Conservation (phyloP, 2,888 invertebrate genomes). For the Pyrrhia umbra region DNA sequence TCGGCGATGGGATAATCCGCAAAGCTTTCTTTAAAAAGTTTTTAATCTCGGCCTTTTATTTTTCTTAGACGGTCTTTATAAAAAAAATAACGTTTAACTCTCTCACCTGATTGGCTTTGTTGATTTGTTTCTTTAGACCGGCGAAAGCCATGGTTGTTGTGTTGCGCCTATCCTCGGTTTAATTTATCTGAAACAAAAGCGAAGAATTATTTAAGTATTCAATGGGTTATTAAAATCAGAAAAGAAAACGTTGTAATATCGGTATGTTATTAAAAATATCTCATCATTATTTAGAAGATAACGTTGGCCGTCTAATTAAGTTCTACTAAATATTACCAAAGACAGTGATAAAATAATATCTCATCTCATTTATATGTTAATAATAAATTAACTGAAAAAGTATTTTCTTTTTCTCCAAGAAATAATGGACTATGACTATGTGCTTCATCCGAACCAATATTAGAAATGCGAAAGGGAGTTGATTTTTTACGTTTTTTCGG, state of each 20-base stretch:
- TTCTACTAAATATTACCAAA: background rate
- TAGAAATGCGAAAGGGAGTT: too few relatives aligned
- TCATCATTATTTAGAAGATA: background rate
- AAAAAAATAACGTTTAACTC: slow-evolving; percentile 40
- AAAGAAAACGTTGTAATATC: too few relatives aligned
- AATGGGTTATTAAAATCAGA: background rate
- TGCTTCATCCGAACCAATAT: too few relatives aligned
- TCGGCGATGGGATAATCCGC: slow-evolving; percentile 63
- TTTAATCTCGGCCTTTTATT: slow-evolving; percentile 68
- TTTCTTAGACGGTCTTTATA: slow-evolving; percentile 49
- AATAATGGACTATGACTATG: too few relatives aligned
- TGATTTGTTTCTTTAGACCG: slow-evolving; percentile 99
- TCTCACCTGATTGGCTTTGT: slow-evolving; percentile 99
- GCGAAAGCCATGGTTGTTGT: slow-evolving; percentile 97
- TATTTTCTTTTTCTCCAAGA: too few relatives aligned
- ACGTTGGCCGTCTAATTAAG: background rate
- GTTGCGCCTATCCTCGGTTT: slow-evolving; percentile 66
- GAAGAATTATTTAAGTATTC: slow-evolving; percentile 12
- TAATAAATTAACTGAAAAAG: too few relatives aligned
- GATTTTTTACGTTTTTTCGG: too few relatives aligned
- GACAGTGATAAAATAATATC: background rate
- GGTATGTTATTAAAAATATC: too few relatives aligned
- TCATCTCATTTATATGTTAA: too few relatives aligned
- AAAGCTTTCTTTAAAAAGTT: slow-evolving; percentile 66
- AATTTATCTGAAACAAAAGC: slow-evolving; percentile 72